A percentile compares a stretch with the other conserved stretches of the same genome.
Conservation (phyloP, 2,797 vertebrate species). For the Betta splendens region DNA sequence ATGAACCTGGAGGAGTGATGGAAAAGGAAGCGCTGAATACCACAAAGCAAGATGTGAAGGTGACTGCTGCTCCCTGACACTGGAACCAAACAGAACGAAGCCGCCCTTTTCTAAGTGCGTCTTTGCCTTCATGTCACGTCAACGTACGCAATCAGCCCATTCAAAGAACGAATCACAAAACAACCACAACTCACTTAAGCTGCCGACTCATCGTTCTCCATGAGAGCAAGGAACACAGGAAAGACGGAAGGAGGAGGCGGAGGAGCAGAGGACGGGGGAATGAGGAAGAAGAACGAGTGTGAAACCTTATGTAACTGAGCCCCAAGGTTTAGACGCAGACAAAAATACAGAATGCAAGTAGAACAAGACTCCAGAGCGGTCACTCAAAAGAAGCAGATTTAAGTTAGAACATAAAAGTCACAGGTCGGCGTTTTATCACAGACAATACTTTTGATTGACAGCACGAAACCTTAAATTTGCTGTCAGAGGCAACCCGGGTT, state of each 20-base stretch:
- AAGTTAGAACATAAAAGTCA: background rate
- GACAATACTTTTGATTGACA: background rate
- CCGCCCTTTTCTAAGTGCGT: conserved; percentile 21
- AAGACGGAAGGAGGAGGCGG: conserved; percentile 13
- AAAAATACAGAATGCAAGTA: conserved; percentile 1
- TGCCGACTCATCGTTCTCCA: conserved; percentile 44
- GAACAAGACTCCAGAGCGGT: conserved; percentile 3
- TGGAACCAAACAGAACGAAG: conserved; percentile 28
- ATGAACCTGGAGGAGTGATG: background rate
- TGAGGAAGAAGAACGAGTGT: conserved; percentile 16
- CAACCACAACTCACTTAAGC: conserved; percentile 33
- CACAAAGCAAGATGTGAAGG: background rate
- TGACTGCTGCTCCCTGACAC: background rate
- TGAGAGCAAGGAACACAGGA: conserved; percentile 36
- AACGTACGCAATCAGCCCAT: conserved; percentile 10
- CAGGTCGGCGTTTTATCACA: background rate
- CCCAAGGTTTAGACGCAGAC: conserved; percentile 18
- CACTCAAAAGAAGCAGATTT: background rate
- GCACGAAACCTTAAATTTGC: background rate
- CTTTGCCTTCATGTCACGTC: conserved; percentile 1
- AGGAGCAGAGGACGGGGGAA: conserved; percentile 1
- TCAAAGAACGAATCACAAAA: conserved; percentile 22
- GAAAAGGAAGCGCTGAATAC: background rate
- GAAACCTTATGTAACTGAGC: conserved; percentile 51
- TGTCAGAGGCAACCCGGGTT: background rate